Percentiles rank a stretch among this genome's conserved stretches.
phyloP scores from a whole-genome alignment of 2,113 vertebrate genomes.

The Tricholaema leucomelas region DNA sequence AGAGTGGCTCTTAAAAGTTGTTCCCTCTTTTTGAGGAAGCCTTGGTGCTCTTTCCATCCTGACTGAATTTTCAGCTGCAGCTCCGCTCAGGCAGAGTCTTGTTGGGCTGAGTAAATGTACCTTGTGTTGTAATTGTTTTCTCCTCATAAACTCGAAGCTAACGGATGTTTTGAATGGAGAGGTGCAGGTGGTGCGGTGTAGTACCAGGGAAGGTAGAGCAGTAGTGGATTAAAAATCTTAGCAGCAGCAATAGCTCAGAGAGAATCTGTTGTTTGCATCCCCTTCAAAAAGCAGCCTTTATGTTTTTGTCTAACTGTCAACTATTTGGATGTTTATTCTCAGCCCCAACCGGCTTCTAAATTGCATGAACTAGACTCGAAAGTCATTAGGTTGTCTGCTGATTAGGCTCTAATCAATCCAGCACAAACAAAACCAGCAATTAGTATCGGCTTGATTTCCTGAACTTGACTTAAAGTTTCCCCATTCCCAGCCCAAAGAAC shows the following conservation, averaged over 20 bases:
- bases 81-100: not conserved
- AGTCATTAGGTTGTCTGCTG: constrained; percentile 70
- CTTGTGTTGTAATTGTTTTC: not conserved
- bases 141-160: not conserved
- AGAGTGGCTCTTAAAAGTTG: not conserved
- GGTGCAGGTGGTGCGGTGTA: not conserved
- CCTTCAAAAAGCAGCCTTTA: constrained; percentile 28
- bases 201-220: not conserved
- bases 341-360: constrained; percentile 55
- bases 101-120: not conserved
- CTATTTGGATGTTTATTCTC: constrained; percentile 41
- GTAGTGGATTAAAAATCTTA: not conserved
- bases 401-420: constrained; percentile 72
- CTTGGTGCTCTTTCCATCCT: not conserved
- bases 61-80: not conserved
- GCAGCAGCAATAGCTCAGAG: not conserved
- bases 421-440: constrained; percentile 76
- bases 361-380: constrained; percentile 64
- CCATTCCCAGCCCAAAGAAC: constrained; percentile 36
- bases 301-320: constrained; percentile 23
- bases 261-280: not conserved
- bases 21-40: not conserved
- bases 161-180: not conserved
- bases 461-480: constrained; percentile 63
- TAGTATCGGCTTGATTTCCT: constrained; percentile 65